Evolutionary conservation across 2,888 invertebrate species (phyloP).

Genomic region (Allolobophora icterica): DNA sequence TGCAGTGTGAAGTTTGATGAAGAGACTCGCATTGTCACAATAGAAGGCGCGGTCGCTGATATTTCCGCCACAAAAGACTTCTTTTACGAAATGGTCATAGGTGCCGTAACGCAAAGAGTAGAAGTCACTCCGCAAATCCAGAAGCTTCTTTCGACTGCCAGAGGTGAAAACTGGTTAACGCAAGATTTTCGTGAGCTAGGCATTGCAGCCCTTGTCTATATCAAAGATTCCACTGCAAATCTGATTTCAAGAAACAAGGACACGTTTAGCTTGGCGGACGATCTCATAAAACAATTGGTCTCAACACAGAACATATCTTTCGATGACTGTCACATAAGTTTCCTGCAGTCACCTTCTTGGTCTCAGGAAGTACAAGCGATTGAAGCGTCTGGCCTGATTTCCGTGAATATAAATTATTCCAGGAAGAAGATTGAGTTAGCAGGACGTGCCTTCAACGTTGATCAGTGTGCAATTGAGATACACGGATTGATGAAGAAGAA

Average conservation of each 20-base stretch:
- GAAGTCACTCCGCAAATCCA: not conserved
- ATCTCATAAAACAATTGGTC: not conserved
- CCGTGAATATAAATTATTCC: not conserved
- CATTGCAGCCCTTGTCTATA: not conserved
- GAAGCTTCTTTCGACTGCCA: no score
- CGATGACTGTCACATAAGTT: no score
- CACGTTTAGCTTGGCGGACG: not conserved
- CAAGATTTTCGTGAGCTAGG: not conserved
- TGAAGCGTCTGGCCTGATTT: not conserved
- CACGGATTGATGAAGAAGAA: not conserved
- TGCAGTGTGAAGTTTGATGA: not conserved
- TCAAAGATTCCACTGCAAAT: not conserved
- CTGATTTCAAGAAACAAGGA: not conserved
- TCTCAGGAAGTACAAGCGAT: not conserved
- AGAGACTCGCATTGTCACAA: not conserved
- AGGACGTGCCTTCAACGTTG: not conserved
- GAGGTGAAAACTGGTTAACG: not conserved
- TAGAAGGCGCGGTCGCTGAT: not conserved
- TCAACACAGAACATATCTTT: no score
- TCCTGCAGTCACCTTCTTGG: not conserved
- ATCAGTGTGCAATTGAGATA: not conserved
- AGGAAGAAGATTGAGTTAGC: not conserved
- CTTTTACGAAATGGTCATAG: not conserved
- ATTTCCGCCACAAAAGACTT: not conserved
- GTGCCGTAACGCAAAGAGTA: not conserved